A percentile compares a stretch with the other conserved stretches of the same genome.
Evolutionary conservation across 1,140 invertebrate species (phyloP).

Genomic region (Pygmarrhopalites habei): DNA sequence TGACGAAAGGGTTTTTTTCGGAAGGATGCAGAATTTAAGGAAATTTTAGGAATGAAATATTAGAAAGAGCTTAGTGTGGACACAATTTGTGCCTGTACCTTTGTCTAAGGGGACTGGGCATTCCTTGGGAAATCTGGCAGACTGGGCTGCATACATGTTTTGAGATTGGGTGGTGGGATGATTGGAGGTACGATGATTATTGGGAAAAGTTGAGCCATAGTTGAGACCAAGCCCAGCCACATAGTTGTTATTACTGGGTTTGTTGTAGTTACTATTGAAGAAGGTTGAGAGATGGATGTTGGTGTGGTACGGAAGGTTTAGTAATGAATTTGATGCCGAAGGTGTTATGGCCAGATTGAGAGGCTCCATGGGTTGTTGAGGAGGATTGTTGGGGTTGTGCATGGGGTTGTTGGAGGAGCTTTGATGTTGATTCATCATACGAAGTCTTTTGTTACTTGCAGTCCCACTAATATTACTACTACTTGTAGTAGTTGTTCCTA

Average conservation of each 20-base stretch:
- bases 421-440: constrained; percentile 33
- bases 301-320: constrained; percentile 12
- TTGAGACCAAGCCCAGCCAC: constrained; percentile 16
- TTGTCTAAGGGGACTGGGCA: constrained; percentile 31
- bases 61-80: no score
- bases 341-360: constrained; percentile 28
- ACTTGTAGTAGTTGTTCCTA: no score
- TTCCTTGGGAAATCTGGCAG: constrained; percentile 21
- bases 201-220: constrained; percentile 27
- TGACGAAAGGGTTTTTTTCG: no score
- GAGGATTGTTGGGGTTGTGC: constrained; percentile 9
- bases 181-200: constrained; percentile 14
- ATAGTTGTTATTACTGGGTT: background rate
- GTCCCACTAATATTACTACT: constrained; percentile 2
- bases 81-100: constrained; percentile 29
- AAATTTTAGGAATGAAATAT: no score
- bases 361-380: constrained; percentile 25
- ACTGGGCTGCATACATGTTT: constrained; percentile 11
- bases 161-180: background rate
- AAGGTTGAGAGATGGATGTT: constrained; percentile 18
- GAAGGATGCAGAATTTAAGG: no score
- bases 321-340: constrained; percentile 23
- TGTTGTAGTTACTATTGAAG: constrained; percentile 16
- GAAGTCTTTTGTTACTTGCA: constrained; percentile 25
- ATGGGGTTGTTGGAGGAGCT: background rate